Evolutionary conservation across 2,113 vertebrate species (phyloP).

Genomic region (Pholis gunnellus): DNA sequence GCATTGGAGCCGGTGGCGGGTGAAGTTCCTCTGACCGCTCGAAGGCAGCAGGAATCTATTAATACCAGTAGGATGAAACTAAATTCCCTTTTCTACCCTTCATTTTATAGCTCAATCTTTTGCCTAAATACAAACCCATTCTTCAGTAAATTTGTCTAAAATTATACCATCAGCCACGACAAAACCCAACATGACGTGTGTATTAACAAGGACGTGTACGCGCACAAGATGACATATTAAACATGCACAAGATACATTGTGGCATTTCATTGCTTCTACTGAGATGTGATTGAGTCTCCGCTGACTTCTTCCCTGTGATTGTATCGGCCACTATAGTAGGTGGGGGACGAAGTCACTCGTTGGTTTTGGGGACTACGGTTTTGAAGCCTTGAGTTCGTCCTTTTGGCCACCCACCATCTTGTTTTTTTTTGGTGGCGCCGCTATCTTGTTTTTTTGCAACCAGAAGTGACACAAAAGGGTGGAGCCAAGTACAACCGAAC

Average conservation of each 20-base stretch:
- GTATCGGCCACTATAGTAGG: not conserved
- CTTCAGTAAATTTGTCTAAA: not conserved
- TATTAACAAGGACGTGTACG: not conserved
- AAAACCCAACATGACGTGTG: not conserved
- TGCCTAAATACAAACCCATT: not conserved
- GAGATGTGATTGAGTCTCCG: not conserved
- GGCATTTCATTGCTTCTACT: not conserved
- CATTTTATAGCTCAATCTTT: not conserved
- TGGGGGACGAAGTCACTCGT: too few relatives aligned
- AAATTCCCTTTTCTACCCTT: not conserved
- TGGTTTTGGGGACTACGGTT: too few relatives aligned
- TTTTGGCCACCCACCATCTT: too few relatives aligned
- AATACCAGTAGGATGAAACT: not conserved
- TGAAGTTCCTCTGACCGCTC: conserved; percentile 10
- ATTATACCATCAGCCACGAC: not conserved
- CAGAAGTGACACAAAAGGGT: too few relatives aligned
- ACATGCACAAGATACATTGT: not conserved
- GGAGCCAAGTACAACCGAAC: too few relatives aligned
- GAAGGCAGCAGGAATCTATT: conserved; percentile 20
- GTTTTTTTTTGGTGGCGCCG: too few relatives aligned
- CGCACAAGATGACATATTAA: not conserved
- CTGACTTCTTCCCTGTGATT: not conserved
- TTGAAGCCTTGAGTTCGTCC: too few relatives aligned
- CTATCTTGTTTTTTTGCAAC: too few relatives aligned
- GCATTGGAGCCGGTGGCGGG: conserved; percentile 23